A percentile compares a stretch with the other conserved stretches of the same genome.
Conservation (phyloP, 2,888 invertebrate species). For the Caenorhabditis virilis region DNA sequence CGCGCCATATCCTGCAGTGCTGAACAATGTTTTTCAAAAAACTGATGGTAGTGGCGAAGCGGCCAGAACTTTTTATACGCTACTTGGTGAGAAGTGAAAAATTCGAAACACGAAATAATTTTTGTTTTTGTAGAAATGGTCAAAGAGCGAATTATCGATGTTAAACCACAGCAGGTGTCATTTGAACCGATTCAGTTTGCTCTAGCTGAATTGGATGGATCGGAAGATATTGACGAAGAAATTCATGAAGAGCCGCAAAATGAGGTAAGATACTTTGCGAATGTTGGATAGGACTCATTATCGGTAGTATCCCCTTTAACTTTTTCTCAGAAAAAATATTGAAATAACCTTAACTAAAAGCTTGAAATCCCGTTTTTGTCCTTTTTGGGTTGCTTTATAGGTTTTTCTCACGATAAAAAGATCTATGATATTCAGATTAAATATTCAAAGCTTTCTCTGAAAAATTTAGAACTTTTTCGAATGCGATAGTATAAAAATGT, state of each 20-base stretch:
- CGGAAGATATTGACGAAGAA: neutral
- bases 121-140: neutral
- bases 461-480: too few relatives aligned
- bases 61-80: neutral
- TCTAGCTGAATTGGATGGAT: neutral
- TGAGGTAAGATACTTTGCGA: too few relatives aligned
- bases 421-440: neutral
- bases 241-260: neutral
- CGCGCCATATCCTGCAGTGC: neutral
- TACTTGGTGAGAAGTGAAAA: neutral
- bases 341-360: too few relatives aligned
- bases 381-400: too few relatives aligned
- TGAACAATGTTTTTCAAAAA: neutral
- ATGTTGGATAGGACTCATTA: too few relatives aligned
- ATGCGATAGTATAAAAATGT: constrained; percentile 9
- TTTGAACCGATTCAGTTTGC: neutral
- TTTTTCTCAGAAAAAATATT: neutral
- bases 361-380: too few relatives aligned
- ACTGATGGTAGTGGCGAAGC: neutral
- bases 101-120: neutral
- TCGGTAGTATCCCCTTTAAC: too few relatives aligned
- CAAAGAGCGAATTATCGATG: neutral
- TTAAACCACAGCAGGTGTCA: neutral
- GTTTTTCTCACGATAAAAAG: neutral
- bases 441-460: too few relatives aligned